Percentiles rank a stretch among this genome's conserved stretches.
Conservation (phyloP, 2,888 invertebrate species). For the Cistogaster globosa region DNA sequence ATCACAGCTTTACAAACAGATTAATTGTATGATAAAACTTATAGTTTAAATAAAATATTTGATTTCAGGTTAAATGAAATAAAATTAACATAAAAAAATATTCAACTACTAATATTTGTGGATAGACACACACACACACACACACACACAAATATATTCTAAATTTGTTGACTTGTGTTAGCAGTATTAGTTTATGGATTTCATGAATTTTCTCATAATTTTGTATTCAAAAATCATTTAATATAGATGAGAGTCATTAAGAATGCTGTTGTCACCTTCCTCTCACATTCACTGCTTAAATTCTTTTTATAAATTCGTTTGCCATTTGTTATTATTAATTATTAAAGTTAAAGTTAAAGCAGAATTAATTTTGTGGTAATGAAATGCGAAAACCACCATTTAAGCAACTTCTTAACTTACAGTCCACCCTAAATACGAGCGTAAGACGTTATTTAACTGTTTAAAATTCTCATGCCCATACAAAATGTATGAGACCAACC, state of each 20-base stretch:
- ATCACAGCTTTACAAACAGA: slow-evolving; percentile 42
- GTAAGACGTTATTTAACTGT: no score
- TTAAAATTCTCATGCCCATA: no score
- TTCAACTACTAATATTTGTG: slow-evolving; percentile 12
- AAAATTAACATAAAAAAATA: slow-evolving; percentile 21
- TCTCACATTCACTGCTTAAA: neutral
- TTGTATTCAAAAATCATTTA: slow-evolving; percentile 53
- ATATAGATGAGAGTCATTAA: slow-evolving; percentile 22
- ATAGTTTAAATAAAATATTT: slow-evolving; percentile 44
- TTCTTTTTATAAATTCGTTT: no score
- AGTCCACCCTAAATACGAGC: no score
- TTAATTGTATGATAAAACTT: slow-evolving; percentile 64
- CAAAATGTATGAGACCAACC: no score
- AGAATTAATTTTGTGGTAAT: no score
- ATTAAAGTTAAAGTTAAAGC: no score
- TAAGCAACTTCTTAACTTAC: no score
- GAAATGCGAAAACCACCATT: no score
- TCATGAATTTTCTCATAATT: slow-evolving; percentile 60
- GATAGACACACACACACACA: neutral
- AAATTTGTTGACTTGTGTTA: neutral
- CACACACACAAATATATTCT: no score
- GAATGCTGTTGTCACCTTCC: slow-evolving; percentile 1
- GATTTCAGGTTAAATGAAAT: no score
- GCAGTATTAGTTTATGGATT: neutral
- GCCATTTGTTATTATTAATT: no score